Evolutionary conservation across 2,797 vertebrate genomes (phyloP), one percentile per base, ranked within the genome.

Genomic region (Cirrhinus molitorella): DNA sequence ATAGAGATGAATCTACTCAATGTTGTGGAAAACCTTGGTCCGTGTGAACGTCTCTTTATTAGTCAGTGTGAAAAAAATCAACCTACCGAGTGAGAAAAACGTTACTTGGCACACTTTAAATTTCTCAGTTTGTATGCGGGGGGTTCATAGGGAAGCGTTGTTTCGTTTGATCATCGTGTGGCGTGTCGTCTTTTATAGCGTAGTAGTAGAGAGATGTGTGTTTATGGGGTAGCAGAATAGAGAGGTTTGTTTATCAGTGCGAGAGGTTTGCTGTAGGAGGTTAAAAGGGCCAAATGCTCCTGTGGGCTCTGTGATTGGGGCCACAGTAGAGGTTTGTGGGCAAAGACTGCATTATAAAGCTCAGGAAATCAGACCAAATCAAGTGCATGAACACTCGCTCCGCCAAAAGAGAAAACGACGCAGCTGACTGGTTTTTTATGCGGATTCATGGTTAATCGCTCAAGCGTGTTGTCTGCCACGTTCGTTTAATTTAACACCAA

Each of bases 241-340:
- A 78, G 57, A 66, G 70, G 37, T 68, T 14, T 83, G 81, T 61
- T 45, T 43, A 82, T 73, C 59, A 75, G 59, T 66, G 6, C 5
- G 10, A 68, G 49, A 91, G 89, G 90, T 89, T 91, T 89, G 88
- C 88, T 90, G 92, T 92, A 88, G 90, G 92, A 93, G 92, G 80
- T 79, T 88, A 85, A 85, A 91, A 89, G 88, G 87, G 61, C 85
- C 85, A 65, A 89, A 86, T 81, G 89, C 90, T 90, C 87, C 89
- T 88, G 8, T 91, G 92, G 84, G 88, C 83, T 89, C 88, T 89
- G 88, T 85, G 89, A 67, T 37, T 51, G 86, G 90, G 90, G 86
- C 85, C 85, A 87, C 61, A 88, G 84, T 83, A 83, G 87, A 88
- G 14, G 2, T 70, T 80, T 87, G 91, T 90, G 91, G 85, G 87